phyloP scores from a whole-genome alignment of 2,888 invertebrate species.

The Thera obeliscata region DNA sequence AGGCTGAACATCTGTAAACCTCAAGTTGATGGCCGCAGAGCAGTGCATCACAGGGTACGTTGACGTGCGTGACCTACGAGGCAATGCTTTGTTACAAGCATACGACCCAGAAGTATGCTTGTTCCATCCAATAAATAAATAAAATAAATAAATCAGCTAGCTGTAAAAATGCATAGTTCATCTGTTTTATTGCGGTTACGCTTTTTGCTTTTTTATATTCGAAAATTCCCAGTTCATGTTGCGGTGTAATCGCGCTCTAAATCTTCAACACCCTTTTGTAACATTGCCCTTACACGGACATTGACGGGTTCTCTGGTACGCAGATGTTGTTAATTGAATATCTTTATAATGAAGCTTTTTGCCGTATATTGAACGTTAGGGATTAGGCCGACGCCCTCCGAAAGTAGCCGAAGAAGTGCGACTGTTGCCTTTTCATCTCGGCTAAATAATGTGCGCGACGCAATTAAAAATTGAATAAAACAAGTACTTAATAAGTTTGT shows the following conservation, averaged over 20 bases:
- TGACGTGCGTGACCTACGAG: too few relatives aligned
- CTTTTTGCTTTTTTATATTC: constrained; percentile 45
- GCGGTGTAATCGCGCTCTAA: constrained; percentile 47
- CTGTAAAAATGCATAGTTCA: too few relatives aligned
- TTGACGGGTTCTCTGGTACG: constrained; percentile 28
- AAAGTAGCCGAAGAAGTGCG: constrained; percentile 39
- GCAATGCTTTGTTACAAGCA: too few relatives aligned
- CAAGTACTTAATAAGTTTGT: constrained; percentile 46
- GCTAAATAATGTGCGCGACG: constrained; percentile 63
- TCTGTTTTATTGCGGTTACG: constrained; percentile 36
- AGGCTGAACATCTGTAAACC: too few relatives aligned
- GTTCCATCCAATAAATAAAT: too few relatives aligned
- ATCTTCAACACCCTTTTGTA: constrained; percentile 46
- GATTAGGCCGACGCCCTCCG: constrained; percentile 40
- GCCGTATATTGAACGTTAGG: constrained; percentile 33
- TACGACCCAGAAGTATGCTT: too few relatives aligned
- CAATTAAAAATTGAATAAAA: constrained; percentile 75
- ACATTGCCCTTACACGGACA: constrained; percentile 33
- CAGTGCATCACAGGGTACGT: too few relatives aligned
- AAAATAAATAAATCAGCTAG: too few relatives aligned
- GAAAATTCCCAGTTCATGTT: constrained; percentile 40
- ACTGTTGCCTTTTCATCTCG: constrained; percentile 26
- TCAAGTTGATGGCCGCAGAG: too few relatives aligned
- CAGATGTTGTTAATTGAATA: constrained; percentile 32
- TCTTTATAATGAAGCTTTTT: constrained; percentile 33